Evolutionary conservation across 2,797 vertebrate species (phyloP), one percentile per base, ranked within the genome.

Genomic region (Psittacula derbiana): DNA sequence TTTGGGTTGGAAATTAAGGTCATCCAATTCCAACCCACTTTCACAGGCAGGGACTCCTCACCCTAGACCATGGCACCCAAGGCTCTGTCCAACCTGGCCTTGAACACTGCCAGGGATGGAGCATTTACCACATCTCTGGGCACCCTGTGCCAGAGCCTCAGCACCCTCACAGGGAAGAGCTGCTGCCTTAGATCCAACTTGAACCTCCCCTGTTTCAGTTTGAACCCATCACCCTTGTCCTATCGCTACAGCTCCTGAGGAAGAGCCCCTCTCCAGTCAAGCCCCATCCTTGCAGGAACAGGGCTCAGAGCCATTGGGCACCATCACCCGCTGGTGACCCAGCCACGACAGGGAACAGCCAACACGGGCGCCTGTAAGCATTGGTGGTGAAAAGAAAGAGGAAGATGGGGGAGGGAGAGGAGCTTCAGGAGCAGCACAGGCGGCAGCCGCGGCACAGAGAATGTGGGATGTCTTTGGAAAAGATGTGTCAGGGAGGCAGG

Each of bases 341-440:
- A 41, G 41, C 57, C 58, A 30, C 6, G 9, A 3, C 0, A 2
- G 0, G 33, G 72, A 23, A 65, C 16, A 79, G 79, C 57, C 40
- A 40, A 58, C 72, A 61, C 1, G 20, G 66, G 75, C 0, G 17
- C 75, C 90, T 64, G 57, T 25, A 86, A 95, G 87, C 75, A 87
- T 83, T 43, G 83, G 73, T 5, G n/a, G 90, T 58, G 47, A 60
- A 60, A 86, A 87, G 87, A 93, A 96, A 94, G 94, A 97, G 93
- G 93, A 94, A 96, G 86, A 27, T 86, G 94, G 95, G 91, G 94
- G 96, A 96, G 92, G 93, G 94, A 96, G 30, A 67, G 76, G 66
- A 95, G 80, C 76, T 74, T 82, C 84, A 80, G 74, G 52, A 92
- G 79, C 86, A 93, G 80, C 88, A 74, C 90, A 80, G 73, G 80